Evolutionary conservation across 2,113 vertebrate species (phyloP).

Genomic region (Nanger granti): DNA sequence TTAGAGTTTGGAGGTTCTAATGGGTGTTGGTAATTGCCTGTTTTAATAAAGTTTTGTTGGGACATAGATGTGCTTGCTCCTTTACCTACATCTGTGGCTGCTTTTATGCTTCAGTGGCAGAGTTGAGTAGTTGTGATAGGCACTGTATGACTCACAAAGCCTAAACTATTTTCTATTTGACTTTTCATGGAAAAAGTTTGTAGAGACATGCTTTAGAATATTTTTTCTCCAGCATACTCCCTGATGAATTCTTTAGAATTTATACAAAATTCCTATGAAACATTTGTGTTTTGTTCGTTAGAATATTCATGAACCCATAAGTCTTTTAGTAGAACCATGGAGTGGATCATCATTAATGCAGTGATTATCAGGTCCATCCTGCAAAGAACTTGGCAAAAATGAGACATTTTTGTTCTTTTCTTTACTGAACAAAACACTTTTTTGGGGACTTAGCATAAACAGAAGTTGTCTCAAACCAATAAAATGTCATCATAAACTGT

Average conservation of each 20-base stretch:
- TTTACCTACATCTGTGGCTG: not conserved
- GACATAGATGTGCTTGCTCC: not conserved
- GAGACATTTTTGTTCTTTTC: not conserved
- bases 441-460: not conserved
- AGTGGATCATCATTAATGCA: not conserved
- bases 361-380: not conserved
- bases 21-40: not conserved
- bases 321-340: not conserved
- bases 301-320: not conserved
- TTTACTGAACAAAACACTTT: not conserved
- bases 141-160: not conserved
- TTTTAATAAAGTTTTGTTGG: not conserved
- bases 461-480: not conserved
- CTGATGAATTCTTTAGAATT: not conserved
- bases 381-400: not conserved
- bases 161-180: not conserved
- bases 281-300: not conserved
- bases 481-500: not conserved
- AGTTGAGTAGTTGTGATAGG: not conserved
- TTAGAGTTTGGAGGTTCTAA: not conserved
- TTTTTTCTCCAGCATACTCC: not conserved
- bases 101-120: not conserved
- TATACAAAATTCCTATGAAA: not conserved
- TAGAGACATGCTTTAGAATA: not conserved
- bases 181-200: not conserved